Conservation (phyloP, 2,797 vertebrate species). For the Lindbergichthys nudifrons region DNA sequence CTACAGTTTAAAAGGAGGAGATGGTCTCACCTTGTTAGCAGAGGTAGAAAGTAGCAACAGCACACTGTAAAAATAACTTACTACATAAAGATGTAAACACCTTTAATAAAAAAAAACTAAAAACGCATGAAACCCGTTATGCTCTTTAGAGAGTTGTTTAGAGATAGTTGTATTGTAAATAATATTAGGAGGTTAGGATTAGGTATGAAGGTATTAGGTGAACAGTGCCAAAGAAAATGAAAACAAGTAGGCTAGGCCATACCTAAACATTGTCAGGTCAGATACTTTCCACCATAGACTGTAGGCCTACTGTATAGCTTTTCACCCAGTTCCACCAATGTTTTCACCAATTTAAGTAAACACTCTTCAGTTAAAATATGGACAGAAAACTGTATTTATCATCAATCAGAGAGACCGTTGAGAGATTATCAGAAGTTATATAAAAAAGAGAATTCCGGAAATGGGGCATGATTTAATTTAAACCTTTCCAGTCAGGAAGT, state of each 20-base stretch:
- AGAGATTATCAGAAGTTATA: neutral
- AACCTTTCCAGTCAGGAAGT: neutral
- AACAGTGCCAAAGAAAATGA: neutral
- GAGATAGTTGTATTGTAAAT: too few species aligned
- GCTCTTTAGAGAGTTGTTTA: too few species aligned
- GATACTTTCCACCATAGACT: neutral
- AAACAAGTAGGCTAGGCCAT: neutral
- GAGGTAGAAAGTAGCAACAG: neutral
- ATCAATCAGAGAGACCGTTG: neutral
- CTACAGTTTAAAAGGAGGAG: neutral
- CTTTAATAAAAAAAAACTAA: neutral
- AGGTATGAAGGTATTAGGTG: too few species aligned
- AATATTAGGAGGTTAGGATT: too few species aligned
- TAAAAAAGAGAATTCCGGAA: neutral
- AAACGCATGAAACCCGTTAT: neutral
- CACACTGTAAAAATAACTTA: neutral
- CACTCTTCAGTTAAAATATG: neutral
- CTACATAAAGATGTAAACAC: neutral
- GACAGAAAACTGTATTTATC: neutral
- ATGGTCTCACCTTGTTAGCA: slow-evolving; percentile 1
- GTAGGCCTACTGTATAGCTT: too few species aligned
- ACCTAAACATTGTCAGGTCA: neutral
- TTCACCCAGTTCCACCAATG: neutral
- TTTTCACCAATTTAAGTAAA: neutral
- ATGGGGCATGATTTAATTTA: neutral